Evolutionary conservation across 2,797 vertebrate genomes (phyloP), one percentile per base, ranked within the genome.

Genomic region (Hippopotamyrus pictus): DNA sequence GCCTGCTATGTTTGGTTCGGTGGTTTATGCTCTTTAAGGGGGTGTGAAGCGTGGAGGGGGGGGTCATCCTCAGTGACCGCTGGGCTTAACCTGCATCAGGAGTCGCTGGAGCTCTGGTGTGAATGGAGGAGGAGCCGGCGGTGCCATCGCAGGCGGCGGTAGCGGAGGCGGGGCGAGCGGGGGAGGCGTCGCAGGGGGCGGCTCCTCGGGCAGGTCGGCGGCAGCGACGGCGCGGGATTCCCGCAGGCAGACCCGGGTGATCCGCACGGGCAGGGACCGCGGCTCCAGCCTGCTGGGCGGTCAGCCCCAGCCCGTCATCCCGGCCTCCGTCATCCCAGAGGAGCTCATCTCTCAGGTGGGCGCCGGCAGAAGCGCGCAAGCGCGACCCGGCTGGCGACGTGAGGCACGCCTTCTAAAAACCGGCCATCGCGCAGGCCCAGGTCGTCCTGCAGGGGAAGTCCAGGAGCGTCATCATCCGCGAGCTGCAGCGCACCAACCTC

Each of bases 91-190:
- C 19, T 86, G 29, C 89, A 92, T 65, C 94, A 99, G 98, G 95
- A 99, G 98, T 94, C 98, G 99, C 92, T 99, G 99, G 99, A 99
- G 98, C 94, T 99, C 99, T 85, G 98, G 98, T 37, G 98, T 99
- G 73, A 98, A 98, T 83, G 96, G 96, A 91, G 97, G 97, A 92
- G 96, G 96, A 85, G 96, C 96, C 0, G 91, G 93, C 0, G 89
- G 89, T 0, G 96, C 95, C 86, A 9, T 62, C 1, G 11, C 59
- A 86, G 96, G 96, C 0, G 91, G 93, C 0, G 88, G 96, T 87
- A 97, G 97, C 57, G 93, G 93, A 5, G 93, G 94, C 0, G 96
- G 97, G 14, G 96, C 97, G 19, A 95, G 94, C 11, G 93, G 94
- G 5, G 91, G 92, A 0, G 90, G 92, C 0, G 91, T 91, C 0